Evolutionary conservation across 92 coral and sea anemone species (phyloP), one percentile per base, ranked within the genome.

Genomic region (Actinernus sp.): DNA sequence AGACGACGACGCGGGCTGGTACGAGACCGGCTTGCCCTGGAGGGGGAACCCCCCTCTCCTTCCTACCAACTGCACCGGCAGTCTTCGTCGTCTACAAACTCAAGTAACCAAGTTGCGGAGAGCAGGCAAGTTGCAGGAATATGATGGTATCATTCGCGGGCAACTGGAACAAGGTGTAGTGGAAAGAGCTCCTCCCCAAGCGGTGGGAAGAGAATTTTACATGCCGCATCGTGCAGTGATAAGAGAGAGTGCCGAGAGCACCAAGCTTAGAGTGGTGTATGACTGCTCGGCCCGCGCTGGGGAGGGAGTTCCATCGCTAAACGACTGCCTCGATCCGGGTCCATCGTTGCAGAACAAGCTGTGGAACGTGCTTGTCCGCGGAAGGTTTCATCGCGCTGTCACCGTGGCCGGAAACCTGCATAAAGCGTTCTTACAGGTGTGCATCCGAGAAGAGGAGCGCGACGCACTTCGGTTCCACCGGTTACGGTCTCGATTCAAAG

Each of bases 391-490:
- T 13, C 62, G 76, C 0, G 65, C 58, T 33, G 60, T n/a, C n/a
- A n/a, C 60, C 22, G 11, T 77, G 13, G 63, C 84, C 14, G 77
- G 68, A 19, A 69, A 76, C 55, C 10, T 77, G 68, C 55, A 26
- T n/a, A n/a, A n/a, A n/a, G n/a, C n/a, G n/a, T n/a, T n/a, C n/a
- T n/a, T n/a, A n/a, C n/a, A n/a, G n/a, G 84, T 67, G 18, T 63
- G 70, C 11, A 58, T 77, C 61, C 16, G 58, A 19, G 70, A 68
- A 29, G 62, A 41, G 43, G 52, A 75, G 62, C 60, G 74, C 22
- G 82, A 75, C 14, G 82, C 75, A 3, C 64, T 75, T 10, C 63
- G 78, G 0, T 78, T 78, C 21, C 64, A 78, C 40, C 68, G 71
- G 78, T 60, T 78, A 43, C 31, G 45, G 7, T 16, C 16, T 68